phyloP scores from a whole-genome alignment of 2,888 invertebrate genomes.

The Apantesis nais region DNA sequence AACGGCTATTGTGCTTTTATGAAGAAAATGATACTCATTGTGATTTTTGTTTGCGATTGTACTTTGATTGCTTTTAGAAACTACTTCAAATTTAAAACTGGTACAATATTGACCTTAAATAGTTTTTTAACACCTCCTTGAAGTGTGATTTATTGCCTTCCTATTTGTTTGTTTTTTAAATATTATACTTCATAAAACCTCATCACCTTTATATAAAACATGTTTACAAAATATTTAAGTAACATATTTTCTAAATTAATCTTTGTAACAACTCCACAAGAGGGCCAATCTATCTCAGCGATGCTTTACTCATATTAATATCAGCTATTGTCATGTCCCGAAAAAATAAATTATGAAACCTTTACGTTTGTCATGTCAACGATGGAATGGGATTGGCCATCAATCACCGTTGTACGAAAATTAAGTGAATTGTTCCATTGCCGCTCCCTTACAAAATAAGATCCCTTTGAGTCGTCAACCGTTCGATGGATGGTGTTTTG shows the following conservation, averaged over 20 bases:
- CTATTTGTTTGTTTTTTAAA: constrained; percentile 19
- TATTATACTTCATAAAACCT: constrained; percentile 28
- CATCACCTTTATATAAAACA: constrained; percentile 29
- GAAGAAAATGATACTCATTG: constrained; percentile 28
- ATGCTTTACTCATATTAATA: constrained; percentile 53
- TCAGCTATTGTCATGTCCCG: constrained; percentile 57
- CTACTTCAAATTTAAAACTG: background rate
- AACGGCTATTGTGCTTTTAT: constrained; percentile 44
- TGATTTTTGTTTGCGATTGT: constrained; percentile 6
- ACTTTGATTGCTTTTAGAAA: background rate
- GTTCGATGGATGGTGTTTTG: constrained; percentile 59
- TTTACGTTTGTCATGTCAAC: constrained; percentile 67
- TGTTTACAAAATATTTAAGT: constrained; percentile 44
- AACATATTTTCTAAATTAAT: constrained; percentile 38
- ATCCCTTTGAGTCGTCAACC: constrained; percentile 58
- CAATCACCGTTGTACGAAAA: constrained; percentile 78
- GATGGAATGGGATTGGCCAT: constrained; percentile 68
- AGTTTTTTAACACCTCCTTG: background rate
- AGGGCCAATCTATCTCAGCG: constrained; percentile 43
- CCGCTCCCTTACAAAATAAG: constrained; percentile 70
- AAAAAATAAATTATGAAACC: constrained; percentile 58
- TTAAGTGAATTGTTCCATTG: constrained; percentile 78
- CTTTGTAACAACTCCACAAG: constrained; percentile 34
- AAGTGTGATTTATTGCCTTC: constrained; percentile 15
- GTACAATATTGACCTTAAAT: background rate